Evolutionary conservation across 2,797 vertebrate species (phyloP).

Genomic region (Microhierax caerulescens): DNA sequence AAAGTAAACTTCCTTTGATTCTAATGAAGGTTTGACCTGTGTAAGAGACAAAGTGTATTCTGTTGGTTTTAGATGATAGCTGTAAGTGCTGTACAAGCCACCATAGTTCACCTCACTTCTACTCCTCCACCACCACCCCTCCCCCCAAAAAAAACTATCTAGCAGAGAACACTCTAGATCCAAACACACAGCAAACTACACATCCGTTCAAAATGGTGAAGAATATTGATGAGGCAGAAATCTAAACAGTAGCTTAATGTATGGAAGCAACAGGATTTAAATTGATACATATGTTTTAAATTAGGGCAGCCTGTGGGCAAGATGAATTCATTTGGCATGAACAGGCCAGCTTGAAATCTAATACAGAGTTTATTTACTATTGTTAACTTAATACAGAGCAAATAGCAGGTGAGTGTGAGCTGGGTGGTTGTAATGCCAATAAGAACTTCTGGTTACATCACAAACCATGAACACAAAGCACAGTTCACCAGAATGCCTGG

Average conservation of each 20-base stretch:
- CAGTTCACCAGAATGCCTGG: not conserved
- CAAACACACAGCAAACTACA: not conserved
- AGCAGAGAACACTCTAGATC: not conserved
- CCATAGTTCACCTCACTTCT: not conserved
- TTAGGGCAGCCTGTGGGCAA: slow-evolving; percentile 4
- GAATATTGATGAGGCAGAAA: not conserved
- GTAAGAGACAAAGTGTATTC: not conserved
- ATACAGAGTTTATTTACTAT: slow-evolving; percentile 38
- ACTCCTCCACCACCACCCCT: not conserved
- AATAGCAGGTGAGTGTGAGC: slow-evolving; percentile 30
- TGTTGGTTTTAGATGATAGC: not conserved
- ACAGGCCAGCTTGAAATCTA: slow-evolving; percentile 20
- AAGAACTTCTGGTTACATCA: slow-evolving; percentile 3
- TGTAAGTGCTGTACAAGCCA: not conserved
- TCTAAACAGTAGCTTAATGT: not conserved
- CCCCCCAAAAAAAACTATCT: not conserved
- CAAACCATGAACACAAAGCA: slow-evolving; percentile 17
- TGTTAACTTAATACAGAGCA: slow-evolving; percentile 42
- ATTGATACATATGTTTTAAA: slow-evolving; percentile 4
- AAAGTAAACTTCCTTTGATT: not conserved
- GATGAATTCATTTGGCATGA: slow-evolving; percentile 14
- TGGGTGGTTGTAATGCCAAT: slow-evolving; percentile 10
- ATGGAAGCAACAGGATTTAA: slow-evolving; percentile 13
- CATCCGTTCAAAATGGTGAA: not conserved
- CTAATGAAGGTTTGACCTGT: not conserved